phyloP scores from a whole-genome alignment of 2,113 vertebrate genomes.

The Seriola rivoliana region DNA sequence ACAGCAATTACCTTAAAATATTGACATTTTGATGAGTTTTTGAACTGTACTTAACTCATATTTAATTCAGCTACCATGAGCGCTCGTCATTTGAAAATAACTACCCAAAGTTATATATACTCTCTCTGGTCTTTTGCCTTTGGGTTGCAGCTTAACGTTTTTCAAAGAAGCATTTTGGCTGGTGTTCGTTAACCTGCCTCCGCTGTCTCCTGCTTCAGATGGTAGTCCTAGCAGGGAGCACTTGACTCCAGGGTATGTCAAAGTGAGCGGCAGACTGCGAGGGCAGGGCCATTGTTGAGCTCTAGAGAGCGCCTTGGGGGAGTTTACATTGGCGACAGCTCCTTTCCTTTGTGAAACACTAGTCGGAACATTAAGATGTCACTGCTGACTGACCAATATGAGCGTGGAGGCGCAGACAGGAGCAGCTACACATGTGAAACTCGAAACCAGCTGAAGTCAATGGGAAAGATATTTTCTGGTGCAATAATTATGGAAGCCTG shows the following conservation, averaged over 20 bases:
- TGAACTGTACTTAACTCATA: neutral
- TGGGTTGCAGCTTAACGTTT: conserved; percentile 1
- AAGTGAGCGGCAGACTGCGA: conserved; percentile 34
- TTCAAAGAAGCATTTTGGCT: neutral
- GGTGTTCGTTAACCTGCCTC: conserved; percentile 23
- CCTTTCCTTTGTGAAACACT: conserved; percentile 63
- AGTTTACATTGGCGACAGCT: conserved; percentile 36
- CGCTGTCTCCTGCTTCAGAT: neutral
- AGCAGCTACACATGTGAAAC: conserved; percentile 59
- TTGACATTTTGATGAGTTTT: neutral
- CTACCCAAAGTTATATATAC: neutral
- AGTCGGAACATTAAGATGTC: conserved; percentile 67
- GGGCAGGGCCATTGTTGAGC: conserved; percentile 22
- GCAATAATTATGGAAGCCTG: conserved; percentile 43
- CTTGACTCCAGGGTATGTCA: conserved; percentile 45
- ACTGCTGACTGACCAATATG: conserved; percentile 58
- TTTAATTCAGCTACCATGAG: neutral
- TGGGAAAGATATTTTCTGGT: conserved; percentile 22
- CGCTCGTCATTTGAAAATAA: neutral
- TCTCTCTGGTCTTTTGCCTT: neutral
- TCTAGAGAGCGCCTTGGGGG: conserved; percentile 30
- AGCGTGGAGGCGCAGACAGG: conserved; percentile 38
- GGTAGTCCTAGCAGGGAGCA: conserved; percentile 30
- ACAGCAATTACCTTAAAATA: neutral
- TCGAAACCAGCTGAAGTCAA: conserved; percentile 42